These are phyloP conservation scores for Patella caerulea DNA, from an alignment of 2,888 invertebrate species.

Conservation along the genomic window DNA sequence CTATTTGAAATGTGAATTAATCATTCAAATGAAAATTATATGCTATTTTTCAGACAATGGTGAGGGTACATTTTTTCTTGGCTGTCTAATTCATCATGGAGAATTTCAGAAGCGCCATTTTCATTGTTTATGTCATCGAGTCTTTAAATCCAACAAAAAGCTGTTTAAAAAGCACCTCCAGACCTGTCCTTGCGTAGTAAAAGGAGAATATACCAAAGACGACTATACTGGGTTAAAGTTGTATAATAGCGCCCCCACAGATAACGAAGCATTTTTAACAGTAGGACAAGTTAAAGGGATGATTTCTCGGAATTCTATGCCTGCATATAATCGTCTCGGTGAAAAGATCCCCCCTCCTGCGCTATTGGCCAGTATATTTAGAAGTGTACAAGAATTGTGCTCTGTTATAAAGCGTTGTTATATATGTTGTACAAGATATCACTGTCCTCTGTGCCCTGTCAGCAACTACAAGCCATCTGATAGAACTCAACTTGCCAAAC, in stretches of 20 bases:
- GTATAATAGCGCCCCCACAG: too few relatives aligned
- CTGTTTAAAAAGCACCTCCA: not conserved
- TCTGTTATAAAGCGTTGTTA: not conserved
- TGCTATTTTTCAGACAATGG: not conserved
- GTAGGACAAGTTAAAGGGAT: not conserved
- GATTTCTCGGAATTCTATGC: slow-evolving; percentile 1
- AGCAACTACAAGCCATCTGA: not conserved
- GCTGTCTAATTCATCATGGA: not conserved
- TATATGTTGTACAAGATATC: not conserved
- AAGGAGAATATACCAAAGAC: not conserved
- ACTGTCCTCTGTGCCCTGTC: not conserved
- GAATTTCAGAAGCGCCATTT: not conserved
- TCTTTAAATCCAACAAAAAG: not conserved
- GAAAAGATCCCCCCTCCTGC: not conserved
- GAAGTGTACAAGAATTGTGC: not conserved
- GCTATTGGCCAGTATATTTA: not conserved
- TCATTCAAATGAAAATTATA: not conserved
- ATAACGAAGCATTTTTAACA: not conserved
- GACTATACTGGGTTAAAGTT: not conserved
- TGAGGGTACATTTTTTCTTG: not conserved
- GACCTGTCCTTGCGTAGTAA: not conserved
- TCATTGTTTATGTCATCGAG: not conserved
- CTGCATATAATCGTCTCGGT: not conserved
- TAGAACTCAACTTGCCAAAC: not conserved
- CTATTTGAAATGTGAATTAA: not conserved